A percentile compares a stretch with the other conserved stretches of the same genome.
These are phyloP conservation scores for Spondyliosoma cantharus DNA, from an alignment of 2,797 vertebrate genomes.

Conservation along the genomic window DNA sequence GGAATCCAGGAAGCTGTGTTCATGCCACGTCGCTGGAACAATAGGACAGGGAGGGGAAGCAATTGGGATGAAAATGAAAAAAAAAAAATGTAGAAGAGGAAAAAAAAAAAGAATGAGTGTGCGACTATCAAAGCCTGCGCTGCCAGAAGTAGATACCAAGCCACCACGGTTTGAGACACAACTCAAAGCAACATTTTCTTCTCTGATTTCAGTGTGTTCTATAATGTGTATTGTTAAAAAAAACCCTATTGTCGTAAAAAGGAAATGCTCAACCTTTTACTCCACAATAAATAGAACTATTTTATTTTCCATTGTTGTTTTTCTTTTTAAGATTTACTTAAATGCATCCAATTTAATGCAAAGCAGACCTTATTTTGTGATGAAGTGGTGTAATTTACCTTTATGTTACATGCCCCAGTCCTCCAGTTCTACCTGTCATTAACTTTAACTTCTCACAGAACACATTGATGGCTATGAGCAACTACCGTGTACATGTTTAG, in stretches of 20 bases:
- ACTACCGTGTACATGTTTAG: too few relatives aligned
- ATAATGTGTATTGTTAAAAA: background rate
- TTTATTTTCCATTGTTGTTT: background rate
- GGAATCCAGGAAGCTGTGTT: constrained; percentile 81
- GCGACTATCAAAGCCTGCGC: constrained; percentile 35
- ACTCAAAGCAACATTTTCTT: constrained; percentile 13
- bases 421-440: background rate
- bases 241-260: background rate
- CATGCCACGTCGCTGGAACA: constrained; percentile 73
- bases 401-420: background rate
- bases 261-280: constrained; percentile 16
- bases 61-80: constrained; percentile 53
- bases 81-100: constrained; percentile 25
- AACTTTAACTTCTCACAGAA: background rate
- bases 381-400: background rate
- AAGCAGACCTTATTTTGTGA: background rate
- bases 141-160: constrained; percentile 37
- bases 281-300: background rate
- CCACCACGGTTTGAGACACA: constrained; percentile 8
- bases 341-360: too few relatives aligned
- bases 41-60: constrained; percentile 72
- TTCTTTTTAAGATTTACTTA: background rate
- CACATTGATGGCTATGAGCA: background rate
- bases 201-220: constrained; percentile 16
- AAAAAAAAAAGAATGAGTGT: constrained; percentile 38